Percentiles rank a stretch among this genome's conserved stretches.
phyloP scores from a whole-genome alignment of 2,113 vertebrate genomes.

The Butorides virescens region DNA sequence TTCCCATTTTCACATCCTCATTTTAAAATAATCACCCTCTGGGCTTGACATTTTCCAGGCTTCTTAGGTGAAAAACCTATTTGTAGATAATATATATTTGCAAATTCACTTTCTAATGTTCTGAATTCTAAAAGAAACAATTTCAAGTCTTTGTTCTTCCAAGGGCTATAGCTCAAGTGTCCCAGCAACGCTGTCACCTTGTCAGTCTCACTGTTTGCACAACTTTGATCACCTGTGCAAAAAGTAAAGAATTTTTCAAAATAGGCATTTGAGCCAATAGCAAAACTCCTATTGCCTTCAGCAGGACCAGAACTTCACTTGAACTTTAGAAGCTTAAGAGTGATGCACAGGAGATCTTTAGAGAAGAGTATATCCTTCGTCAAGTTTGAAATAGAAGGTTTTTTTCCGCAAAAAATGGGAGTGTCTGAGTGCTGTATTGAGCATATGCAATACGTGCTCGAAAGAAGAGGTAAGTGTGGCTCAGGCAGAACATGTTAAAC shows the following conservation, averaged over 20 bases:
- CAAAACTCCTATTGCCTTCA: neutral
- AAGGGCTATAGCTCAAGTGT: neutral
- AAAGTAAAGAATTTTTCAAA: neutral
- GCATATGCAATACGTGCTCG: neutral
- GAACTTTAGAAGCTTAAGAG: neutral
- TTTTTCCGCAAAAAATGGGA: neutral
- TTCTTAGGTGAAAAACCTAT: neutral
- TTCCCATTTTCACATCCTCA: neutral
- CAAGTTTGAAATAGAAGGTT: neutral
- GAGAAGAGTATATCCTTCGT: neutral
- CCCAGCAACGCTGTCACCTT: neutral
- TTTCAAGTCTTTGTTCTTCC: neutral
- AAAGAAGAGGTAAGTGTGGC: neutral
- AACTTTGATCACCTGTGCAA: neutral
- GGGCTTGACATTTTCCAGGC: slow-evolving; percentile 11
- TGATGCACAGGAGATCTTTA: accelerated
- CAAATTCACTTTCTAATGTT: neutral
- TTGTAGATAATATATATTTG: neutral
- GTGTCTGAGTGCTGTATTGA: neutral
- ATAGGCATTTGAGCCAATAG: neutral
- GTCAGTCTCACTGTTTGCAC: neutral
- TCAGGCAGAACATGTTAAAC: neutral
- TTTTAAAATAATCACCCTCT: neutral
- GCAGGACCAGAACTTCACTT: neutral
- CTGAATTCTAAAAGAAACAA: neutral